These are phyloP conservation scores for Falco berigora DNA, from an alignment of 2,797 vertebrate genomes.

Conservation along the genomic window DNA sequence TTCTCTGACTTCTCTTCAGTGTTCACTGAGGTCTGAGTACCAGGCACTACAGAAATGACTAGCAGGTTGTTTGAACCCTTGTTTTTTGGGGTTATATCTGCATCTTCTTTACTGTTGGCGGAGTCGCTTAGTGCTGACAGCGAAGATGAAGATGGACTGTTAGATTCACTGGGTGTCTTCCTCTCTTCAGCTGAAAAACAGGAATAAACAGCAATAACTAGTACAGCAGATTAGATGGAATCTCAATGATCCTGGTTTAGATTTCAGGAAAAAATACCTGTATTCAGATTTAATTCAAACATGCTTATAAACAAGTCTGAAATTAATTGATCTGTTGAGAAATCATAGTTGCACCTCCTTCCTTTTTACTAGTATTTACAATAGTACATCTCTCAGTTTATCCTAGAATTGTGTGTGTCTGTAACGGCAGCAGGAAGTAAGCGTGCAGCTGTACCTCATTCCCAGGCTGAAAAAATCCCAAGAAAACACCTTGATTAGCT, in stretches of 20 bases:
- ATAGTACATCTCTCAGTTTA: background rate
- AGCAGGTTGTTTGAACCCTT: slow-evolving; percentile 89
- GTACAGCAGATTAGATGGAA: background rate
- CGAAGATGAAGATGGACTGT: slow-evolving; percentile 93
- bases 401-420: background rate
- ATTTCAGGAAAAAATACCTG: background rate
- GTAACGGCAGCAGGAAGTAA: background rate
- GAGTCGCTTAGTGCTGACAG: slow-evolving; percentile 96
- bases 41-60: slow-evolving; percentile 87
- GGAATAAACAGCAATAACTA: background rate
- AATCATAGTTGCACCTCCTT: background rate
- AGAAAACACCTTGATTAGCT: background rate
- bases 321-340: background rate
- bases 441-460: background rate
- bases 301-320: background rate
- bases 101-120: slow-evolving; percentile 92
- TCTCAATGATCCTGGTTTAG: background rate
- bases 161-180: slow-evolving; percentile 88
- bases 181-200: slow-evolving; percentile 74
- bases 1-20: slow-evolving; percentile 93
- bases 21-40: slow-evolving; percentile 86
- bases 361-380: background rate
- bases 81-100: slow-evolving; percentile 82
- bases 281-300: background rate
- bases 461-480: background rate